Base-by-base conservation (phyloP, 2,888 invertebrate genomes). In the Sphinx pinastri region DNA sequence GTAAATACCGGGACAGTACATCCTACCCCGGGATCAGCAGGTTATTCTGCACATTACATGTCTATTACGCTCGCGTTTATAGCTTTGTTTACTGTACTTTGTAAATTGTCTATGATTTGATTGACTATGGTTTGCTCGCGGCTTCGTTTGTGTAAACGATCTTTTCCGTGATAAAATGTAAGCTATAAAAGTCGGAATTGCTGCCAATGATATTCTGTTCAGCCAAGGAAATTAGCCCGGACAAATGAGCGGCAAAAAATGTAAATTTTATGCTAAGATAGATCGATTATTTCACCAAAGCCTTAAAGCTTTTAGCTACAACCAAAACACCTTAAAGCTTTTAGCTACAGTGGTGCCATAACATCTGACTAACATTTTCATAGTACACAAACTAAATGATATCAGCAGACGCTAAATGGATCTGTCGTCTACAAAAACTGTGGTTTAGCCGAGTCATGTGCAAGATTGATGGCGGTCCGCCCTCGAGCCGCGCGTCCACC, bases 391-490 rank as follows among this genome's bases (percentile, higher is more conserved):
- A 38, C 8, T 7, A 38, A 38, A 38, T 38, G 63, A 25, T 47
- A 25, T 25, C 25, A 63, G 60, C 16, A 19, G 63, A 47, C 47
- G 49, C 8, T 63, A 63, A 63, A 49, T 13, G 49, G 49, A 63
- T 19, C 63, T 49, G 63, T 19, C 6, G 63, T 13, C 5, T 13
- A 63, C 47, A 63, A 63, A 63, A 63, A 63, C 47, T 13, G 5
- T 49, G 10, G 47, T 60, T 16, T 55, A 16, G 19, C 55, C 11
- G 19, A 19, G 55, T 55, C 55, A 55, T 55, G 19, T 55, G 55
- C 12, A 13, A 63, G 63, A 63, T 63, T 49, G 63, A 63, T 63
- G 49, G 49, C 49, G 63, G 19, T 19, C 19, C 63, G 38, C 47
- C 19, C 49, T 11, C 11, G 10, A 8, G 49, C 47, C 6, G 16